A percentile compares a stretch with the other conserved stretches of the same genome.
Conservation (phyloP, 2,113 vertebrate genomes). For the Smithornis capensis region DNA sequence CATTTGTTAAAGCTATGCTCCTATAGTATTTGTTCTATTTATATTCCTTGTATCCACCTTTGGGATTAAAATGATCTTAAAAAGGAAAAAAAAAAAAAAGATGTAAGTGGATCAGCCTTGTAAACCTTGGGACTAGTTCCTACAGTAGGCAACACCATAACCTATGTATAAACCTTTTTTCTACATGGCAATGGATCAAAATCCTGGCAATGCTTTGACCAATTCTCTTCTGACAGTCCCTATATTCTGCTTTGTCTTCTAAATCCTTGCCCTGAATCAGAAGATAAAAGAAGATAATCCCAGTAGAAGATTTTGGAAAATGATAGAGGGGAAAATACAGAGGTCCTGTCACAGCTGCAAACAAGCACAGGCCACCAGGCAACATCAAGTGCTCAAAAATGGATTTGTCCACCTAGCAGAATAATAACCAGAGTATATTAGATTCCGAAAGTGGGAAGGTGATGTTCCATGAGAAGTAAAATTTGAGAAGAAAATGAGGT, state of each 20-base stretch:
- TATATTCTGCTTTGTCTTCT: not conserved
- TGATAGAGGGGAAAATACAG: not conserved
- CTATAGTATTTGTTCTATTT: not conserved
- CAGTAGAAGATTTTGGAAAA: not conserved
- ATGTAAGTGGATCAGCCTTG: not conserved
- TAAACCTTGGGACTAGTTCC: not conserved
- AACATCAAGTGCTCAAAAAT: not conserved
- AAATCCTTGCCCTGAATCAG: not conserved
- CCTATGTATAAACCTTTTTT: not conserved
- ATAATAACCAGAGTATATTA: not conserved
- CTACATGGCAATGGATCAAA: not conserved
- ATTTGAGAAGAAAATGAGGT: not conserved
- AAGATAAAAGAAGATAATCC: not conserved
- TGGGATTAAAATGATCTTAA: not conserved
- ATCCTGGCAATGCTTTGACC: not conserved
- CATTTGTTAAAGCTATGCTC: not conserved
- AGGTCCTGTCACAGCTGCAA: not conserved
- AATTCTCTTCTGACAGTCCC: not conserved
- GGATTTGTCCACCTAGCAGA: not conserved
- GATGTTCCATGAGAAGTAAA: not conserved
- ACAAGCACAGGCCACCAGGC: not conserved
- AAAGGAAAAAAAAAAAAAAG: not conserved
- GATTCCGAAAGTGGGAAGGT: not conserved
- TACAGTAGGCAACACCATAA: not conserved
- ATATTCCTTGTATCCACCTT: not conserved